Conservation (phyloP, 2,797 vertebrate species). For the Myotis findleyi region DNA sequence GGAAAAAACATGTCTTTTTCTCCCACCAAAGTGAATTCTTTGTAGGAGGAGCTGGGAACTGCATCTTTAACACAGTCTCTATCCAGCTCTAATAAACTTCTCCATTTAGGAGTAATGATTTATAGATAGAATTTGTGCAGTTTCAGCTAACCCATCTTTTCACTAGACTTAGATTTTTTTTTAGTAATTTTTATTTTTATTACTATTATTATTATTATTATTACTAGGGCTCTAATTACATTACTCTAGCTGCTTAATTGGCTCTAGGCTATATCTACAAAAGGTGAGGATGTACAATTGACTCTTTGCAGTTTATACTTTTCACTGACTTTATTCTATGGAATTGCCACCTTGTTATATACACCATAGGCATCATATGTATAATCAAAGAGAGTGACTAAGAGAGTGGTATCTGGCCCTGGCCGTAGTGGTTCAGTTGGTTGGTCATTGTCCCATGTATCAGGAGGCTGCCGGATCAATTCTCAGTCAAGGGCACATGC, state of each 20-base stretch:
- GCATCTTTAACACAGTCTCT: neutral
- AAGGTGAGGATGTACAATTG: neutral
- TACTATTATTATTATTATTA: neutral
- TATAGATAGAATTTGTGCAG: neutral
- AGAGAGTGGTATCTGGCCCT: neutral
- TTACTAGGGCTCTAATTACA: neutral
- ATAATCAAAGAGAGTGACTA: neutral
- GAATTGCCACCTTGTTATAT: neutral
- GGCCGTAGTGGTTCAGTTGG: neutral
- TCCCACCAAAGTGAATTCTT: neutral
- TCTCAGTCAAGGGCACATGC: neutral
- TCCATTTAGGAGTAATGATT: neutral
- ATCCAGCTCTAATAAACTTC: neutral
- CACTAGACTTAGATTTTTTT: neutral
- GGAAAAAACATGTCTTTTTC: neutral
- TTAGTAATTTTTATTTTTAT: neutral
- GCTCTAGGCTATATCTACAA: neutral
- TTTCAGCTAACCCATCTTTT: neutral
- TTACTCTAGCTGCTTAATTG: neutral
- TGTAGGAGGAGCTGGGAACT: neutral
- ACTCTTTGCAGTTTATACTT: neutral
- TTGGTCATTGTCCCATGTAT: no score
- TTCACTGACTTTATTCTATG: neutral
- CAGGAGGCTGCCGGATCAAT: neutral
- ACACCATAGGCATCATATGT: neutral